Evolutionary conservation across 2,113 vertebrate species (phyloP).

Genomic region (Calonectris borealis): DNA sequence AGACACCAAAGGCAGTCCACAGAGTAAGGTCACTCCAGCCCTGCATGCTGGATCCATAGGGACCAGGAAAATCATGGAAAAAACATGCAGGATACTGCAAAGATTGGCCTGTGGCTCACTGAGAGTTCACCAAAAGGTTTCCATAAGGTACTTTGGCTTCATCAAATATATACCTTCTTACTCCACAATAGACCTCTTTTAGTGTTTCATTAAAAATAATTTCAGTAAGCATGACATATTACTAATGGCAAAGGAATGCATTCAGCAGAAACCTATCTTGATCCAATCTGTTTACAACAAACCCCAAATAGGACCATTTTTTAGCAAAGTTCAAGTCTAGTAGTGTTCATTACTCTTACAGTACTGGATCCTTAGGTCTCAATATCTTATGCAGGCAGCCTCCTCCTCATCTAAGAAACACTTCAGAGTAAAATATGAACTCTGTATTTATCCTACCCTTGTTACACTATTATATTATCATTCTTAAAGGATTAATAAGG

Average conservation of each 20-base stretch:
- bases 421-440: background rate
- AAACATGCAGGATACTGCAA: background rate
- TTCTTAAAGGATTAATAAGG: background rate
- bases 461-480: background rate
- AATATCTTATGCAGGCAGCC: background rate
- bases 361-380: background rate
- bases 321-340: background rate
- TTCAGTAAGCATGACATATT: background rate
- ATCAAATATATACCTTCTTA: background rate
- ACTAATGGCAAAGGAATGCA: background rate
- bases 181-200: background rate
- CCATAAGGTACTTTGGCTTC: background rate
- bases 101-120: background rate
- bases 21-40: background rate
- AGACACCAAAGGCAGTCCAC: background rate
- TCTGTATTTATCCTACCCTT: background rate
- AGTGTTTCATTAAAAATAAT: background rate
- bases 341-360: rapidly evolving
- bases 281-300: background rate
- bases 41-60: rapidly evolving
- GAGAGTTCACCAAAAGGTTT: background rate
- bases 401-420: background rate
- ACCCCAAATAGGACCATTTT: background rate
- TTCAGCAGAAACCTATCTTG: background rate
- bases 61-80: background rate